Evolutionary conservation across 2,888 invertebrate genomes (phyloP).

Genomic region (Drosophila acutilabella): DNA sequence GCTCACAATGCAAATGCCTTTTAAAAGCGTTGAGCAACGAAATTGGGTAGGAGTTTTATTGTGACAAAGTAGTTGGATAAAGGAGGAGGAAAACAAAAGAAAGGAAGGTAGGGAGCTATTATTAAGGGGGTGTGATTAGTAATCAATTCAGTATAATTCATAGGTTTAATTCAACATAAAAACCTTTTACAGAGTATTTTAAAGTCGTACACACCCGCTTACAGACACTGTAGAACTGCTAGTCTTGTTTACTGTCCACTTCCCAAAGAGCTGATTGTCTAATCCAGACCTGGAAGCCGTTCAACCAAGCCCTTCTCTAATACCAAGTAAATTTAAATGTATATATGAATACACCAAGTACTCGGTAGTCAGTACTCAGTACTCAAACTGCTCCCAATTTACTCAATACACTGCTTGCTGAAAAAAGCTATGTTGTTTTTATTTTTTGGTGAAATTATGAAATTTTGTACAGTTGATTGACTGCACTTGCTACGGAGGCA

Average conservation of each 20-base stretch:
- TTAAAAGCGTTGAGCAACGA: not conserved
- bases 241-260: not conserved
- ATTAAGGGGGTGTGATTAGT: too few species aligned
- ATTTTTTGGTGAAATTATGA: constrained; percentile 54
- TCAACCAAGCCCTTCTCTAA: not conserved
- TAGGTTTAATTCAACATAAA: too few species aligned
- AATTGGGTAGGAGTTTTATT: not conserved
- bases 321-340: too few species aligned
- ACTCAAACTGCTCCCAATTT: not conserved
- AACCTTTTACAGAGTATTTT: not conserved
- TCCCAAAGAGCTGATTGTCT: not conserved
- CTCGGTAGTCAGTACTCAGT: constrained; percentile 14
- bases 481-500: constrained; percentile 66
- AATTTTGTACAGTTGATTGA: constrained; percentile 76
- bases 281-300: not conserved
- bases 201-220: not conserved
- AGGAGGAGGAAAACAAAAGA: not conserved
- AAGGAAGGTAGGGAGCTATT: too few species aligned
- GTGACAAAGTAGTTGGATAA: not conserved
- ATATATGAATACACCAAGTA: constrained; percentile 1
- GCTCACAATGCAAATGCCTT: not conserved
- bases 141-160: too few species aligned
- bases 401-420: not conserved
- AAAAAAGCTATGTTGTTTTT: constrained; percentile 3
- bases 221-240: too few species aligned